These are phyloP conservation scores for Athrips mouffetella DNA, from an alignment of 2,888 invertebrate species.

Conservation along the genomic window DNA sequence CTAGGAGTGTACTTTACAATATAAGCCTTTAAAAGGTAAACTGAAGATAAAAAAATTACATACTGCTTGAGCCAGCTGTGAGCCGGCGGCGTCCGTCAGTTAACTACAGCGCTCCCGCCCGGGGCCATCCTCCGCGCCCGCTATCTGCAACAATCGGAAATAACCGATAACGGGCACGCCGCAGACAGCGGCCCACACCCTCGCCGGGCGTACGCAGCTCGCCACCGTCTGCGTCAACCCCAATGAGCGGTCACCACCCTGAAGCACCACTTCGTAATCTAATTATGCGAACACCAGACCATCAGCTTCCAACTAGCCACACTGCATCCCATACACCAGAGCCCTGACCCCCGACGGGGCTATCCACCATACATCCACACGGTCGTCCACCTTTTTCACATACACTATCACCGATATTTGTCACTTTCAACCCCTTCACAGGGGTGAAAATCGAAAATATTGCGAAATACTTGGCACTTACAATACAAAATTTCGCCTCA, in stretches of 20 bases:
- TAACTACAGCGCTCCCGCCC: constrained; percentile 63
- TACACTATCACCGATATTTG: constrained; percentile 42
- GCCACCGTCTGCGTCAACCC: constrained; percentile 17
- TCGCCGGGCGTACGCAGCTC: constrained; percentile 22
- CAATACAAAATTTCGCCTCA: constrained; percentile 79
- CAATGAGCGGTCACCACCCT: constrained; percentile 16
- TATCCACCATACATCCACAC: constrained; percentile 36
- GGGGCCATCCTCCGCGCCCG: constrained; percentile 71
- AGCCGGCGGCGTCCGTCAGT: constrained; percentile 76
- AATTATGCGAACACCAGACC: constrained; percentile 63
- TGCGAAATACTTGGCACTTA: constrained; percentile 79
- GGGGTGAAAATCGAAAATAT: constrained; percentile 62
- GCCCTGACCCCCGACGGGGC: constrained; percentile 41
- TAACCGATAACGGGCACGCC: constrained; percentile 65
- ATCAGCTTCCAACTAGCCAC: constrained; percentile 64
- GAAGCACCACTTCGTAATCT: constrained; percentile 49
- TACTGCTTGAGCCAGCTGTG: constrained; percentile 73
- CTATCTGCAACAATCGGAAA: constrained; percentile 76
- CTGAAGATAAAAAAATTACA: constrained; percentile 33
- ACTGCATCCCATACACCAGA: constrained; percentile 54
- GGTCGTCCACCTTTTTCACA: constrained; percentile 38
- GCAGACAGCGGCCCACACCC: constrained; percentile 35
- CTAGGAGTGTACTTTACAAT: not conserved
- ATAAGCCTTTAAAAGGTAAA: too few relatives aligned
- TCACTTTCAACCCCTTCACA: constrained; percentile 39